These are phyloP conservation scores for Picathartes gymnocephalus DNA, from an alignment of 2,113 vertebrate species.

Conservation along the genomic window DNA sequence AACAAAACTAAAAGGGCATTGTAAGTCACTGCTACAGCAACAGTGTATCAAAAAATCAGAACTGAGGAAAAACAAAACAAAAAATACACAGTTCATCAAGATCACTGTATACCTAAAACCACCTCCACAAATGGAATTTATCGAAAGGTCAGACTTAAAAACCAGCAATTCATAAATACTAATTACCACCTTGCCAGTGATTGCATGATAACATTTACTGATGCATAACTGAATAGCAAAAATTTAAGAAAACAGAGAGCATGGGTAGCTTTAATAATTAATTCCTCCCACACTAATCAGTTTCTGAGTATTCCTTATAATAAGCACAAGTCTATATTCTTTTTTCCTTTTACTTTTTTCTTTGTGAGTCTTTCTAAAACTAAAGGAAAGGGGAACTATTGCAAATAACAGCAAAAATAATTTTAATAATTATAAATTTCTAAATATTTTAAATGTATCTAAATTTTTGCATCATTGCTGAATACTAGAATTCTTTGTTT, in stretches of 20 bases:
- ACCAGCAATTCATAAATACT: conserved; percentile 66
- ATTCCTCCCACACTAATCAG: conserved; percentile 68
- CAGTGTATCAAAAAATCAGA: conserved; percentile 6
- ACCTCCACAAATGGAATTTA: conserved; percentile 58
- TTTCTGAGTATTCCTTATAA: conserved; percentile 55
- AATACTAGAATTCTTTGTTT: not conserved
- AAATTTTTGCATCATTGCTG: not conserved
- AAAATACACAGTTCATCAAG: not conserved
- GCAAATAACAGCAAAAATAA: not conserved
- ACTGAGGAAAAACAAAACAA: not conserved
- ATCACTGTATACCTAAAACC: conserved; percentile 1
- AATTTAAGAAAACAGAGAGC: conserved; percentile 29
- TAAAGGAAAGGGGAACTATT: not conserved
- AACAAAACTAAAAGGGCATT: not conserved
- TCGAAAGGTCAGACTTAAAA: conserved; percentile 69
- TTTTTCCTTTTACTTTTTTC: not conserved
- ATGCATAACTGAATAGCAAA: conserved; percentile 67
- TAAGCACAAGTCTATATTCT: conserved; percentile 29
- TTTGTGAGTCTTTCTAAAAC: conserved; percentile 20
- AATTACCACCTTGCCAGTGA: conserved; percentile 66
- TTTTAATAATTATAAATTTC: not conserved
- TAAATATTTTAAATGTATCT: not conserved
- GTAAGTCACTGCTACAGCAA: not conserved
- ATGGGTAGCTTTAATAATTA: conserved; percentile 65
- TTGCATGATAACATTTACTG: conserved; percentile 67